A percentile compares a stretch with the other conserved stretches of the same genome.
phyloP scores from a whole-genome alignment of 1,140 invertebrate species.

The Drosophila truncata region DNA sequence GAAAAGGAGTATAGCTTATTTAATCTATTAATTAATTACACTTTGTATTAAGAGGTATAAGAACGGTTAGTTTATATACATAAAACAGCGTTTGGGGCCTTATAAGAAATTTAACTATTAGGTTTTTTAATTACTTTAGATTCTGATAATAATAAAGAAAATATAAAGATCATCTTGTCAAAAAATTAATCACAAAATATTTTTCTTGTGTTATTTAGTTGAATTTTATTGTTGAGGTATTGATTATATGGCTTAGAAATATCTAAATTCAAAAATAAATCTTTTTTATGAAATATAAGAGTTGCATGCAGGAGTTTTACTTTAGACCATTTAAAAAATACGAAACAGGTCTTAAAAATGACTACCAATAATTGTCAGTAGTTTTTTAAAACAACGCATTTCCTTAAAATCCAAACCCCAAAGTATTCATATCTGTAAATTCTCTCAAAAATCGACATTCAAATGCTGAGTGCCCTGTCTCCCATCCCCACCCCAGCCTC shows the following conservation, averaged over 20 bases:
- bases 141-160: not conserved
- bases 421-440: too few relatives aligned
- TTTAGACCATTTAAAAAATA: too few relatives aligned
- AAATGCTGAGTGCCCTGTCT: not conserved
- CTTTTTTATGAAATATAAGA: not conserved
- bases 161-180: not conserved
- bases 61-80: not conserved
- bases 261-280: not conserved
- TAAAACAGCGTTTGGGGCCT: not conserved
- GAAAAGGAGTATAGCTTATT: too few relatives aligned
- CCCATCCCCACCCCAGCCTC: not conserved
- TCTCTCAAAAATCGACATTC: not conserved
- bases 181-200: not conserved
- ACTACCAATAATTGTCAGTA: not conserved
- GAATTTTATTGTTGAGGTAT: not conserved
- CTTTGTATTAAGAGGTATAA: not conserved
- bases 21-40: not conserved
- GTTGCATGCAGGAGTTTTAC: not conserved
- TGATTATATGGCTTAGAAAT: not conserved
- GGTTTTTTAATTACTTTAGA: not conserved
- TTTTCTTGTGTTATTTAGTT: not conserved
- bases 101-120: not conserved
- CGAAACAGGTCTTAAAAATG: too few relatives aligned
- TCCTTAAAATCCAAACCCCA: not conserved
- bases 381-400: not conserved